Conservation (phyloP, 2,797 vertebrate genomes). For the Coccyzus lansbergi region DNA sequence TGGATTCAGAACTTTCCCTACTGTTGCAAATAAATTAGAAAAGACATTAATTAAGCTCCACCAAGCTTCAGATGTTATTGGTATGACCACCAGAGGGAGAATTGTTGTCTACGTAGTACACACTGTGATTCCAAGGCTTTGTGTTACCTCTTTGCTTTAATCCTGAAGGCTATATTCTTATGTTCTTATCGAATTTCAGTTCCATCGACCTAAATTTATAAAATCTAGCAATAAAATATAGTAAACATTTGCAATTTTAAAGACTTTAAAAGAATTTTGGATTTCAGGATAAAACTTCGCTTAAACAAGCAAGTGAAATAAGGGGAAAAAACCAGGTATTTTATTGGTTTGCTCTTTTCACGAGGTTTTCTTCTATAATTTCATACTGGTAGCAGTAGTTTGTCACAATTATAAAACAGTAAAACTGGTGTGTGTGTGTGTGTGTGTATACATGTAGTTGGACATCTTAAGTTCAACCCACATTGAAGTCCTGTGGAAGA, state of each 20-base stretch:
- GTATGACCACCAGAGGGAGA: neutral
- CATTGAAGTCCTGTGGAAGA: neutral
- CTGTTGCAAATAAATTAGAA: neutral
- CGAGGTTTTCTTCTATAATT: neutral
- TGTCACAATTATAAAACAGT: neutral
- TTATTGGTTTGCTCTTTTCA: neutral
- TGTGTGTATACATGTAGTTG: neutral
- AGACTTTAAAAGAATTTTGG: neutral
- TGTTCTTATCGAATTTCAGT: neutral
- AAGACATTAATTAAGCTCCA: neutral
- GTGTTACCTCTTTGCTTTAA: neutral
- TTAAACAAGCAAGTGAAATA: neutral
- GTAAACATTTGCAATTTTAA: neutral
- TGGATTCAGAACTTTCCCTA: neutral
- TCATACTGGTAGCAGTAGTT: neutral
- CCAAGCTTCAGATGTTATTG: neutral
- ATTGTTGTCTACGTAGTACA: neutral
- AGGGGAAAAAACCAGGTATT: neutral
- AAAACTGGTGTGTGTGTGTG: neutral
- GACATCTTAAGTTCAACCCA: neutral
- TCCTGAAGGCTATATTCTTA: neutral
- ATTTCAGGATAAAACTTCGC: neutral
- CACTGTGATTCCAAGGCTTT: neutral
- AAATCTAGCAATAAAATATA: neutral
- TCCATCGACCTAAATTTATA: neutral